Evolutionary conservation across 2,888 invertebrate species (phyloP).

Genomic region (Tinea pellionella): DNA sequence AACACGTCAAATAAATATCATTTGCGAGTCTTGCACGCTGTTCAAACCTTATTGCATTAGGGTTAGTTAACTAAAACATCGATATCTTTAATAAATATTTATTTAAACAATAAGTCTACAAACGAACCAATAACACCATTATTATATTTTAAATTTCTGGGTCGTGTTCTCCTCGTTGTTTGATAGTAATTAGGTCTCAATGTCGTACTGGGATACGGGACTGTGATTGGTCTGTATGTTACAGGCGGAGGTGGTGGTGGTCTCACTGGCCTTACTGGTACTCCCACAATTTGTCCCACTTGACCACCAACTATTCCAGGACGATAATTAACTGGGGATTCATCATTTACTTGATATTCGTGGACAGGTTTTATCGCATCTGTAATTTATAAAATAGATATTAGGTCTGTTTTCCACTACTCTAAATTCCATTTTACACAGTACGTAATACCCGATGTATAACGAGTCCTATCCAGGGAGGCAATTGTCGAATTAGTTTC

Average conservation of each 20-base stretch:
- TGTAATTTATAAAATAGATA: conserved; percentile 22
- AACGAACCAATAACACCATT: conserved; percentile 43
- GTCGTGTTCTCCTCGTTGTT: conserved; percentile 19
- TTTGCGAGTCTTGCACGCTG: too few relatives aligned
- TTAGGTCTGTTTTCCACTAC: not conserved
- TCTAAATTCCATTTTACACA: not conserved
- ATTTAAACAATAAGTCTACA: conserved; percentile 49
- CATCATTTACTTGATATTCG: conserved; percentile 28
- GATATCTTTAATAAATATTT: conserved; percentile 27
- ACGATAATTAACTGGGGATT: conserved; percentile 31
- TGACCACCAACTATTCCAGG: conserved; percentile 45
- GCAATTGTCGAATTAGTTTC: too few relatives aligned
- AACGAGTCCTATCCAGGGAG: too few relatives aligned
- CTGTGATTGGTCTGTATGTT: not conserved
- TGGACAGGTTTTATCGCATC: conserved; percentile 50
- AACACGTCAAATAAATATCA: too few relatives aligned
- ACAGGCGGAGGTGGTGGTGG: conserved; percentile 17
- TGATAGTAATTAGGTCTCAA: conserved; percentile 3
- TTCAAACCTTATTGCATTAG: too few relatives aligned
- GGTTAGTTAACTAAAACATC: too few relatives aligned
- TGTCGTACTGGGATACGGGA: not conserved
- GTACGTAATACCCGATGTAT: too few relatives aligned
- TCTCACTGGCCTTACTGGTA: conserved; percentile 32
- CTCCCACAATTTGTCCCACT: conserved; percentile 41
- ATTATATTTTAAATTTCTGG: conserved; percentile 27